Evolutionary conservation across 2,888 invertebrate species (phyloP), one percentile per base, ranked within the genome.

Genomic region (Euplagia quadripunctaria): DNA sequence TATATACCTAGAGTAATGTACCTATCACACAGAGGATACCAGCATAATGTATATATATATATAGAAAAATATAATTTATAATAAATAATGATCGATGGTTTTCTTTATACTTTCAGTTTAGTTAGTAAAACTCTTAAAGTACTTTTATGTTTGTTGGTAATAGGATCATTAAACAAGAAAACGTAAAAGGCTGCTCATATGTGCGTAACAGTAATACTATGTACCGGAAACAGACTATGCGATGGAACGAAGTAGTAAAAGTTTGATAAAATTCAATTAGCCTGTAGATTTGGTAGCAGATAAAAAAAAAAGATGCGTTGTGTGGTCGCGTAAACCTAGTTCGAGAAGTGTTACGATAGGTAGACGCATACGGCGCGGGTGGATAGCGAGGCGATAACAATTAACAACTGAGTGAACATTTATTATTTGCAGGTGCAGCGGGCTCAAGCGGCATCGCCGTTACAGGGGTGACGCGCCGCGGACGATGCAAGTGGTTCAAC

Each of bases 401-500:
- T 71, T 81, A 74, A 55, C 81, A 76, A 78, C 72, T 75, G 73
- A 78, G 68, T 77, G 68, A 77, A 82, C 76, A 75, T 78, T 65
- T 79, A 83, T 88, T 87, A 85, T 78, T 91, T 90, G 87, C 91
- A 94, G 94, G 93, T 91, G 92, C 90, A 84, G 88, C 87, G 83
- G 87, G 87, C 84, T 87, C 90, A 73, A 88, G 91, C 81, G 88
- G 89, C 70, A 86, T 86, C 79, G 89, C 90, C 70, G 96, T 96
- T 80, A 96, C 94, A 82, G 96, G 96, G 80, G 97, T 97, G 85
- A 96, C 97, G 86, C 96, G 98, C 81, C 96, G 97, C 89, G 98
- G 98, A 76, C 97, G 97, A 91, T 99, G 98, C 96, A 99, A 99
- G 96, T 99, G 99, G 99, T 99, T 99, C 95, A 99, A 99, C 94